Percentiles rank a stretch among this genome's conserved stretches.
Conservation (phyloP, 2,888 invertebrate genomes). For the Clistopyga incitator region DNA sequence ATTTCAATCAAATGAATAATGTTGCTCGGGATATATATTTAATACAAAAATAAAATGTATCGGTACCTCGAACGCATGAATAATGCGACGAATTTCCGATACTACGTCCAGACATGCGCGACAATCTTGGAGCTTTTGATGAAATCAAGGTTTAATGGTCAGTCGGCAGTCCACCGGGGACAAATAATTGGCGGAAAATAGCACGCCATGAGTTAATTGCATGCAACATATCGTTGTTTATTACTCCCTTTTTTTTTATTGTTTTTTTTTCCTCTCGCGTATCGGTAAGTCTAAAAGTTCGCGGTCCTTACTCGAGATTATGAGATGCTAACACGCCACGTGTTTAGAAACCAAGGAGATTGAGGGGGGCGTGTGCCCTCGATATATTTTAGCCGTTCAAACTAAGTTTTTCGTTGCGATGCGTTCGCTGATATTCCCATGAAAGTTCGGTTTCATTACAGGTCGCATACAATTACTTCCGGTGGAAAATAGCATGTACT, state of each 20-base stretch:
- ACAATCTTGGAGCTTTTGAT: slow-evolving; percentile 40
- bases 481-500: slow-evolving; percentile 25
- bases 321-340: slow-evolving; percentile 55
- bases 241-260: slow-evolving; percentile 22
- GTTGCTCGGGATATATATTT: neutral
- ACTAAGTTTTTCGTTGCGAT: slow-evolving; percentile 51
- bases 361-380: slow-evolving; percentile 35
- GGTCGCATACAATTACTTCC: neutral
- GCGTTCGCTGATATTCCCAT: slow-evolving; percentile 39
- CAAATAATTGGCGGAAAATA: slow-evolving; percentile 78
- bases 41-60: neutral
- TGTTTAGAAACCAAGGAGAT: slow-evolving; percentile 18
- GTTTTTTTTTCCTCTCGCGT: slow-evolving; percentile 9
- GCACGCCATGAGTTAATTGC: slow-evolving; percentile 67
- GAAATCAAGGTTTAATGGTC: slow-evolving; percentile 35
- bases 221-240: slow-evolving; percentile 57
- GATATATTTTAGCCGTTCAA: slow-evolving; percentile 29
- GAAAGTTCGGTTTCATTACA: slow-evolving; percentile 37
- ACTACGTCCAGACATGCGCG: slow-evolving; percentile 44
- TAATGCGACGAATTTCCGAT: slow-evolving; percentile 42
- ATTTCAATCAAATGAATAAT: too few species aligned
- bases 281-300: slow-evolving; percentile 58
- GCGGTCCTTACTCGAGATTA: slow-evolving; percentile 54
- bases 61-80: neutral
- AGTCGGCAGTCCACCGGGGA: slow-evolving; percentile 66